These are phyloP conservation scores for Zaprionus ghesquierei DNA, from an alignment of 1,140 invertebrate species.

Conservation along the genomic window DNA sequence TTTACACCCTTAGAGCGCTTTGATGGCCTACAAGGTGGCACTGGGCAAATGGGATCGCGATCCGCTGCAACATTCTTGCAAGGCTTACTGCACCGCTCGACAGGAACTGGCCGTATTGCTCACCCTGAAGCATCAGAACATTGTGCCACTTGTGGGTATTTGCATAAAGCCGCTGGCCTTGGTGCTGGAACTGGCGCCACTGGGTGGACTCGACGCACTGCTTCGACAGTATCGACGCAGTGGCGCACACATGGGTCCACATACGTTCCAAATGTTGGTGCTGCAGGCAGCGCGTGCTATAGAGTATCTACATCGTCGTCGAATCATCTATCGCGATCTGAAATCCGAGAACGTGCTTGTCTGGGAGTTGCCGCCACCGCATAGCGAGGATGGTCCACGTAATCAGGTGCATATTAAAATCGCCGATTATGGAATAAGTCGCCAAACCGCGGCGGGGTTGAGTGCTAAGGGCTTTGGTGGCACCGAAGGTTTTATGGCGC, in stretches of 20 bases:
- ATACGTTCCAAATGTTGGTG: constrained; percentile 92
- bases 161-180: constrained; percentile 95
- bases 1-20: constrained; percentile 55
- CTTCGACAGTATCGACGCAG: constrained; percentile 92
- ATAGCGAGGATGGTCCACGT: constrained; percentile 84
- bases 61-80: constrained; percentile 94
- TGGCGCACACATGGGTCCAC: constrained; percentile 90
- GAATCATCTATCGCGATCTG: constrained; percentile 97
- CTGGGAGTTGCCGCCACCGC: constrained; percentile 92
- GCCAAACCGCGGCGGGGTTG: constrained; percentile 90
- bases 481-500: constrained; percentile 99
- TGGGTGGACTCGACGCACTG: constrained; percentile 92
- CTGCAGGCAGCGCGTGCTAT: constrained; percentile 96
- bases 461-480: constrained; percentile 99
- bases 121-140: constrained; percentile 93
- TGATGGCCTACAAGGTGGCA: constrained; percentile 86
- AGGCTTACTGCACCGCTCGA: constrained; percentile 96
- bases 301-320: constrained; percentile 96
- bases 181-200: constrained; percentile 94
- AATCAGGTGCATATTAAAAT: constrained; percentile 94
- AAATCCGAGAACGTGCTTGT: constrained; percentile 99
- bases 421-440: constrained; percentile 97
- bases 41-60: constrained; percentile 95
- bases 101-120: constrained; percentile 96
- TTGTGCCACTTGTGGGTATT: constrained; percentile 95